phyloP scores from a whole-genome alignment of 2,797 vertebrate genomes.

The Sphaeramia orbicularis region DNA sequence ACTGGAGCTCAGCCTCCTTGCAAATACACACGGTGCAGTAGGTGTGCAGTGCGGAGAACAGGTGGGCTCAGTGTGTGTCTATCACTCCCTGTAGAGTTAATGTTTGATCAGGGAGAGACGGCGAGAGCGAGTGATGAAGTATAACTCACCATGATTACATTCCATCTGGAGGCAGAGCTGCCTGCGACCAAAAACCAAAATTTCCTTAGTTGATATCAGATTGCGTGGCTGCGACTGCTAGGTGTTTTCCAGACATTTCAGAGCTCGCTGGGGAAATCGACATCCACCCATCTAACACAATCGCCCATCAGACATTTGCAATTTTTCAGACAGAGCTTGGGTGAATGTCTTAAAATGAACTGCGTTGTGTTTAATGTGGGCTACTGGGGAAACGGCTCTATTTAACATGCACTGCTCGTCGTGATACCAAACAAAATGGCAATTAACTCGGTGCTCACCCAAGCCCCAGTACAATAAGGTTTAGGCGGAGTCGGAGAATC shows the following conservation, averaged over 20 bases:
- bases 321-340: conserved; percentile 7
- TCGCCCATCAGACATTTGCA: conserved; percentile 11
- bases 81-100: conserved; percentile 42
- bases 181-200: conserved; percentile 32
- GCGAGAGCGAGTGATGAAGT: conserved; percentile 22
- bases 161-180: conserved; percentile 46
- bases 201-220: conserved; percentile 41
- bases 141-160: conserved; percentile 37
- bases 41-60: conserved; percentile 36
- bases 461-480: conserved; percentile 23
- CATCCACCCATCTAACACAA: conserved; percentile 10
- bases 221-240: conserved; percentile 40
- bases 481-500: conserved; percentile 28
- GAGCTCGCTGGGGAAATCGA: conserved; percentile 37
- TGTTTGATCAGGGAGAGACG: conserved; percentile 57
- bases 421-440: conserved; percentile 50
- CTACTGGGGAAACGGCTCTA: conserved; percentile 59
- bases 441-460: conserved; percentile 54
- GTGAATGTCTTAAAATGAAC: not conserved
- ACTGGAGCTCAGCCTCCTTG: conserved; percentile 13
- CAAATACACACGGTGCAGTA: not conserved
- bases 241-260: conserved; percentile 66
- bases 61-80: conserved; percentile 53
- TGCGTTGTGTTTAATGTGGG: conserved; percentile 23
- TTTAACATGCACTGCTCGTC: conserved; percentile 52